Base-by-base conservation (phyloP, 1,140 invertebrate species). In the Bilobella aurantiaca region DNA sequence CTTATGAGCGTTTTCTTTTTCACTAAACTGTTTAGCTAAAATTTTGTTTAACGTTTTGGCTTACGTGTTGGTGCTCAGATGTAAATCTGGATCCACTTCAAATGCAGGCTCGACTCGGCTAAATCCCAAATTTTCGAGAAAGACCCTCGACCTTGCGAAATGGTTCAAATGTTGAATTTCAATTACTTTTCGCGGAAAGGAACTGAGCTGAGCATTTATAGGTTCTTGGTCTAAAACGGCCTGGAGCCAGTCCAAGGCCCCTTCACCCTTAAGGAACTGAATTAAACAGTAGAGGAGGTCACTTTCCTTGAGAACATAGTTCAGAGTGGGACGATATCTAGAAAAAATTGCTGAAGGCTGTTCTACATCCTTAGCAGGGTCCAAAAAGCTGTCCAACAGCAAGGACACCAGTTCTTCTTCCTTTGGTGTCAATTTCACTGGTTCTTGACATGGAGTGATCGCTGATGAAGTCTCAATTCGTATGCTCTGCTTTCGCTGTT, bases 201-300 rank as follows among this genome's bases (percentile, higher is more conserved):
- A 42, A n/a, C n/a, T n/a, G n/a, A n/a, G n/a, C n/a, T n/a, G n/a
- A n/a, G n/a, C n/a, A n/a, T n/a, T n/a, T n/a, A n/a, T n/a, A 18
- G 34, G 34, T 46, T 32, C 61, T 27, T 73, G 68, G 30, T 73
- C 71, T 31, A 73, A 47, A 5, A 73, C 68, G 31, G 64, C 68
- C 67, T 73, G 71, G 16, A 73, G 49, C 34, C 66, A 73, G n/a
- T 66, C 71, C 32, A 73, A 46, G 1, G 68, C 64, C 28, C 63
- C 64, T 29, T 73, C 49, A 1, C 62, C 65, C 58, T 62, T 73
- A 25, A 73, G 31, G 29, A 68, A 73, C 21, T 73, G 71, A 56
- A 73, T 73, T 12, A 73, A 42, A n/a, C 58, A 59, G 32, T 73
- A 73, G 1, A 73, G 56, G 0, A 73, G 37, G 25, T 73, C 71